These are phyloP conservation scores for Neotoxoptera formosana DNA, from an alignment of 1,140 invertebrate genomes.

Conservation along the genomic window DNA sequence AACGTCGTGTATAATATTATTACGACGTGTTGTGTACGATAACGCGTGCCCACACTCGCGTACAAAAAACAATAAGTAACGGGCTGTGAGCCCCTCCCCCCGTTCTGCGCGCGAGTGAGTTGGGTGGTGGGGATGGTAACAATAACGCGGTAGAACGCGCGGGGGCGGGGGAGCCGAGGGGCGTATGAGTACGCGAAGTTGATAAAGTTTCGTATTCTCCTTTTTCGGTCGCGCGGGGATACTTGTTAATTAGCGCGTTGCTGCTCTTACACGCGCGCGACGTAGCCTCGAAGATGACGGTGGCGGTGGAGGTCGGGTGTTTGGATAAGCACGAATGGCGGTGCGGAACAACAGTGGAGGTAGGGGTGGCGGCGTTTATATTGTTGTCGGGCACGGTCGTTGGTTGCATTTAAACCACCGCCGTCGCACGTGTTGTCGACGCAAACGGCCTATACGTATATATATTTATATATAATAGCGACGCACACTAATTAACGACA, in stretches of 20 bases:
- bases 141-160: too few species aligned
- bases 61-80: not conserved
- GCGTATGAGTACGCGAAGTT: not conserved
- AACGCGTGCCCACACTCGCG: too few species aligned
- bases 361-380: not conserved
- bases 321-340: not conserved
- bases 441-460: not conserved
- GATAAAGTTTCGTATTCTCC: not conserved
- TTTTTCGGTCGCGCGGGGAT: not conserved
- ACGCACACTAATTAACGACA: constrained; percentile 32
- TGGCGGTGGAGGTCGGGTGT: too few species aligned
- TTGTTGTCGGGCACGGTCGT: constrained; percentile 32
- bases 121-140: too few species aligned
- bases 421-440: constrained; percentile 1
- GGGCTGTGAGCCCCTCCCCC: not conserved
- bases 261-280: not conserved
- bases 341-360: not conserved
- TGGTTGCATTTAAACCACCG: not conserved
- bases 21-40: too few species aligned
- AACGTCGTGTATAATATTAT: too few species aligned
- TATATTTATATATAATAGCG: too few species aligned
- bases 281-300: not conserved
- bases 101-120: too few species aligned
- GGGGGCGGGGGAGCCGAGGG: too few species aligned
- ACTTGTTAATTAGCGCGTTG: constrained; percentile 19